Base-by-base conservation (phyloP, 30 jellyfish, hydroid and myxozoan genomes). In the Phacellophora camtschatica region DNA sequence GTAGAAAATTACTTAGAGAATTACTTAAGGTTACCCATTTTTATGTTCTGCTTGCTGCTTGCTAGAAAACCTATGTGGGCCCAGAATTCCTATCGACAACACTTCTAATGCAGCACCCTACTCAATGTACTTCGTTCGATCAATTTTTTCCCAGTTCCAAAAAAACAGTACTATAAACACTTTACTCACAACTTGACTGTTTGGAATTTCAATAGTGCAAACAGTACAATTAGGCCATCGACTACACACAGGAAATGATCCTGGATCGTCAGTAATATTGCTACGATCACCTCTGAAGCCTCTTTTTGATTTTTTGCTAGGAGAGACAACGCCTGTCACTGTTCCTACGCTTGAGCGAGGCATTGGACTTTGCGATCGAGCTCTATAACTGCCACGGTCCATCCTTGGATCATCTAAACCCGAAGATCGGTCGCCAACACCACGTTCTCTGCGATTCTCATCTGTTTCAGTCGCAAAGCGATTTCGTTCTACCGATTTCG, bases 181-280 rank as follows among this genome's bases (percentile, higher is more conserved):
- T 1, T 23, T 32, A 83, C 97, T 83, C 90, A 90, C 97, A 31
- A 71, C 83, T 53, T 65, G 84, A 49, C 56, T 74, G 34, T 45
- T 84, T 3, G 96, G 98, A 4, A 92, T 92, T 35, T 92, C 98
- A 58, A 92, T 92, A 0, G 94, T 80, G 81, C 98, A 92, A 9
- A 92, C 98, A 32, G 97, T 92, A 69, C 98, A 92, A 53, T 92
- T 92, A 6, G 98, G 98, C 87, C 88, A 92, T 39, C 98, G 95
- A 59, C 96, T 86, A 72, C 98, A 92, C 30, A 92, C 98, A 46
- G 98, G 98, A 61, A 82, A 92, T 37, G 69, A 34, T 9, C 83
- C 84, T 20, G 82, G 81, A 41, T 55, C 82, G 18, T 30, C 73
- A 0, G 54, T 36, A 12, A 30, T 66, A 18, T 79, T 81, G 10